These are phyloP conservation scores for Drymodes brunneopygia DNA, from an alignment of 2,113 vertebrate genomes.

Conservation along the genomic window DNA sequence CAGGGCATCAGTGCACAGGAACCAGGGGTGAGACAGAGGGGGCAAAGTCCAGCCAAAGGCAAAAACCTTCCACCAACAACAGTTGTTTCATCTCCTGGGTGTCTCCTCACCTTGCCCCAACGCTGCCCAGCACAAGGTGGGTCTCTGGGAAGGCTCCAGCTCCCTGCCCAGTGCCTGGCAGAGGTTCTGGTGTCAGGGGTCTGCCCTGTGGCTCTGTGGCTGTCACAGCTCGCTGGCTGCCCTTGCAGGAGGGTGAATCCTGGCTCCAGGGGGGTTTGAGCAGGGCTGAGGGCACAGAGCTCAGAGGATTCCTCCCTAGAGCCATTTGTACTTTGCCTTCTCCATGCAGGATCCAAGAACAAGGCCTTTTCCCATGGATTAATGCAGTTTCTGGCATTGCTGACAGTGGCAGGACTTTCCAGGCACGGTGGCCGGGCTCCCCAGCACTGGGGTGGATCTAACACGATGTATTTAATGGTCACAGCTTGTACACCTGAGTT, in stretches of 20 bases:
- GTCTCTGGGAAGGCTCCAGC: not conserved
- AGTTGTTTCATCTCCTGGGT: too few species aligned
- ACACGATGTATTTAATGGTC: not conserved
- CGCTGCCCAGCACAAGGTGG: accelerated
- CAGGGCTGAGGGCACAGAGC: not conserved
- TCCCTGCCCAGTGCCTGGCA: not conserved
- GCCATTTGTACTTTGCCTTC: not conserved
- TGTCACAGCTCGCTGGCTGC: not conserved
- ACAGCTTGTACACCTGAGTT: not conserved
- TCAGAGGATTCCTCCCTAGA: not conserved
- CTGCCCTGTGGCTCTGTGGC: not conserved
- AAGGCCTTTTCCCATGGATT: not conserved
- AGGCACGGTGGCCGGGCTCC: not conserved
- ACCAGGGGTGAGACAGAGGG: not conserved
- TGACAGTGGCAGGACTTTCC: not conserved
- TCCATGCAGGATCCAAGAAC: not conserved
- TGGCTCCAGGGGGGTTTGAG: not conserved
- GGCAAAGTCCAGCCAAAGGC: too few species aligned
- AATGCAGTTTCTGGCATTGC: not conserved
- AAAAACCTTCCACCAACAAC: accelerated
- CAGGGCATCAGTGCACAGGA: not conserved
- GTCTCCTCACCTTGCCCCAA: accelerated
- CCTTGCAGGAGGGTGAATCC: not conserved
- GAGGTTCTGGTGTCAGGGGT: not conserved
- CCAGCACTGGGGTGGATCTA: not conserved